These are phyloP conservation scores for Megaptera novaeangliae DNA, from an alignment of 2,113 vertebrate species.

Conservation along the genomic window DNA sequence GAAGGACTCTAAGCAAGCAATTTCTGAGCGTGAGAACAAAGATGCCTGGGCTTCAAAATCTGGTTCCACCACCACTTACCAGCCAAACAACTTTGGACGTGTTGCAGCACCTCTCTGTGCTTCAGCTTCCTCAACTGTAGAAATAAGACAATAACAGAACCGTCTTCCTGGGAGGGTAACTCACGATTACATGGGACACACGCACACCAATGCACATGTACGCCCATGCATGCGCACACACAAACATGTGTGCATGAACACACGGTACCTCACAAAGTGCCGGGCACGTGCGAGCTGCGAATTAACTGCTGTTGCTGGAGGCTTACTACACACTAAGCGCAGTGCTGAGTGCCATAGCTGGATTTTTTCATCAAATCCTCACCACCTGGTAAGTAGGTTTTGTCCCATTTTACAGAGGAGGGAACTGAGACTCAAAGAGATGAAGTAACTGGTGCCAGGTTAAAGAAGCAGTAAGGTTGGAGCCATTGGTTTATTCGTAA, in stretches of 20 bases:
- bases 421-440: not conserved
- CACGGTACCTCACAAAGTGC: no score
- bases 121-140: not conserved
- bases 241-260: fast-evolving
- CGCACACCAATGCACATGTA: fast-evolving
- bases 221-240: fast-evolving
- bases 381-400: not conserved
- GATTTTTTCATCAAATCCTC: not conserved
- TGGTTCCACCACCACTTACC: not conserved
- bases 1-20: not conserved
- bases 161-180: not conserved
- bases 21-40: not conserved
- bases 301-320: not conserved
- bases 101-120: not conserved
- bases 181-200: fast-evolving
- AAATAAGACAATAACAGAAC: not conserved
- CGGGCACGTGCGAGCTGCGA: fast-evolving
- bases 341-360: fast-evolving
- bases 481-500: slow-evolving; percentile 37
- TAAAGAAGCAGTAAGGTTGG: not conserved
- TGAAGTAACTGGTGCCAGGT: slow-evolving; percentile 1
- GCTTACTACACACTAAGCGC: fast-evolving
- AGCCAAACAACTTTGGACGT: not conserved
- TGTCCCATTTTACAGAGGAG: not conserved
- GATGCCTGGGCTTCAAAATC: not conserved